Conservation (phyloP, 2,797 vertebrate species). For the Vespertilio murinus region DNA sequence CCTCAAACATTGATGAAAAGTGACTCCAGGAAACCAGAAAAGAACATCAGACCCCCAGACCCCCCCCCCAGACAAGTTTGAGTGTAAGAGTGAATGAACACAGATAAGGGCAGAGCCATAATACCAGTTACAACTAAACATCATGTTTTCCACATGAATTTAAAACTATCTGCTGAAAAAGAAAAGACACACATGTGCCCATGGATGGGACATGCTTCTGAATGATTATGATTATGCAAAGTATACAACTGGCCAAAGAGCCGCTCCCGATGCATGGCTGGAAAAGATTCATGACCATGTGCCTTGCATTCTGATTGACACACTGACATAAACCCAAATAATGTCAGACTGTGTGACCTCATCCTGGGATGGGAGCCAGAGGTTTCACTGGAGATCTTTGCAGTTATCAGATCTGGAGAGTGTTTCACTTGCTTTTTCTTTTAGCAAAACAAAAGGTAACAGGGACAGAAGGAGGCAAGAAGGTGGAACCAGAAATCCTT, state of each 20-base stretch:
- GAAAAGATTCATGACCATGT: neutral
- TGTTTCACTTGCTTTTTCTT: conserved; percentile 74
- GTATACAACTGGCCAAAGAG: neutral
- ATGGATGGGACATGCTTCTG: neutral
- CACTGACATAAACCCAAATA: conserved; percentile 74
- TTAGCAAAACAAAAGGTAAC: conserved; percentile 49
- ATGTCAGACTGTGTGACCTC: conserved; percentile 78
- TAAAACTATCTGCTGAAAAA: neutral
- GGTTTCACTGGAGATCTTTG: conserved; percentile 77
- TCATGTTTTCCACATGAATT: neutral
- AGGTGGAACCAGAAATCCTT: conserved; percentile 72
- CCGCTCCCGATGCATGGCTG: conserved; percentile 29
- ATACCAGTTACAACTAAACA: neutral
- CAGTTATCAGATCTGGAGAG: conserved; percentile 83
- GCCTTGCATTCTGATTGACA: conserved; percentile 72
- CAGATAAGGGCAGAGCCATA: neutral
- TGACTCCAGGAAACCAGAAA: neutral
- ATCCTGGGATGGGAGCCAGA: conserved; percentile 77
- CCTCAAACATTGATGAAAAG: neutral
- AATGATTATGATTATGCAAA: neutral
- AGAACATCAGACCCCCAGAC: neutral
- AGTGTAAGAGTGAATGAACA: neutral
- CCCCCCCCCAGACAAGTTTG: neutral
- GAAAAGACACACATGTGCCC: neutral
- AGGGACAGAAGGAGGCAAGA: conserved; percentile 49